Evolutionary conservation across 2,113 vertebrate species (phyloP).

Genomic region (Euleptes europaea): DNA sequence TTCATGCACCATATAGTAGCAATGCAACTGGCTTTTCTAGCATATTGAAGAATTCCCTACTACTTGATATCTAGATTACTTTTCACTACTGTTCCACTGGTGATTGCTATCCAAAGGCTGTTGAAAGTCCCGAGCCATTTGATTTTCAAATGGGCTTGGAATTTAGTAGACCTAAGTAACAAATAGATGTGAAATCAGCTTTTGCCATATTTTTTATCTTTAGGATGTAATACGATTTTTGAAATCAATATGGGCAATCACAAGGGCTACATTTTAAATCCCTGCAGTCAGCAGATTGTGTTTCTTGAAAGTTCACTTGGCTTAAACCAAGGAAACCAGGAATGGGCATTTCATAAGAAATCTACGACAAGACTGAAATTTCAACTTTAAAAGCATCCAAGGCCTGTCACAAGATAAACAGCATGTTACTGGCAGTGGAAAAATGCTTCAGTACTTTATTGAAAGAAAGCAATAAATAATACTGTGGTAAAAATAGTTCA

Average conservation of each 20-base stretch:
- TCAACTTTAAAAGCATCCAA: background rate
- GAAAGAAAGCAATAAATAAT: constrained; percentile 99
- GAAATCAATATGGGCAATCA: background rate
- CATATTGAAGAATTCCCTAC: background rate
- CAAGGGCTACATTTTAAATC: background rate
- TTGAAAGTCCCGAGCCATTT: background rate
- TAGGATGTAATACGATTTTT: background rate
- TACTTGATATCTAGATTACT: background rate
- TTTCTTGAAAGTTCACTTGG: background rate
- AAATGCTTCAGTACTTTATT: constrained; percentile 98
- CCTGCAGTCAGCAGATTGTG: background rate
- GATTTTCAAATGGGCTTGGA: background rate
- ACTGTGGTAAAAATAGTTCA: constrained; percentile 99
- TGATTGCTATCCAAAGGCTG: background rate
- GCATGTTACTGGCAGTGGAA: constrained; percentile 88
- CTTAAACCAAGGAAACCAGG: background rate
- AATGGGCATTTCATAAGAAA: background rate
- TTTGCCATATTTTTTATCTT: background rate
- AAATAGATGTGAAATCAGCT: no score
- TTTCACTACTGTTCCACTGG: background rate
- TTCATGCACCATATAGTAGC: background rate
- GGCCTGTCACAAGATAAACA: constrained; percentile 9
- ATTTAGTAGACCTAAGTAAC: background rate
- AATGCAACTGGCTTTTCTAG: background rate
- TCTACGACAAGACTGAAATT: background rate